Evolutionary conservation across 2,797 vertebrate genomes (phyloP).

Genomic region (Helarctos malayanus): DNA sequence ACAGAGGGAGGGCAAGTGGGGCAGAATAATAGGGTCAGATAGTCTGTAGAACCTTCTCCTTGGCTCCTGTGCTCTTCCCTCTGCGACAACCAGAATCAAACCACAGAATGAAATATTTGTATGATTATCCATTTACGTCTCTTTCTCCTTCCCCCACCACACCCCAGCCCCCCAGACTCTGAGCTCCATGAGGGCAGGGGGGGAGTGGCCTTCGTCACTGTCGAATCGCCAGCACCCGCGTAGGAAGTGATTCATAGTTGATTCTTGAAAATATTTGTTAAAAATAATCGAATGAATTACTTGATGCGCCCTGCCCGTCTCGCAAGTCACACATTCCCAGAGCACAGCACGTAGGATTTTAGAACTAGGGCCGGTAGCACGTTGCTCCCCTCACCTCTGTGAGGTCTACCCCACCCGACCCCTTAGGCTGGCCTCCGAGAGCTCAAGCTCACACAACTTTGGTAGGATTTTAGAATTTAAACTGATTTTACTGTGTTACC

Average conservation of each 20-base stretch:
- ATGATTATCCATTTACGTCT: not conserved
- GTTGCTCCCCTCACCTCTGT: not conserved
- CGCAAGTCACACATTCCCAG: not conserved
- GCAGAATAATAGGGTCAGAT: not conserved
- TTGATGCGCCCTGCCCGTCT: not conserved
- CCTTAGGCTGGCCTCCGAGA: not conserved
- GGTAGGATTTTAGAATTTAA: not conserved
- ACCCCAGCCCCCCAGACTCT: not conserved
- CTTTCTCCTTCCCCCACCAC: not conserved
- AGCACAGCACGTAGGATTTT: not conserved
- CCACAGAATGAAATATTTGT: not conserved
- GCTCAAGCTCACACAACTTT: not conserved
- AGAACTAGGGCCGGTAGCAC: not conserved
- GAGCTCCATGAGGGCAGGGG: not conserved
- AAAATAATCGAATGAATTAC: not conserved
- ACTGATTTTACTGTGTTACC: not conserved
- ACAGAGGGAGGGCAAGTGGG: not conserved
- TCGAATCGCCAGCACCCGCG: not conserved
- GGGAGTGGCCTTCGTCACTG: not conserved
- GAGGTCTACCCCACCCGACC: not conserved
- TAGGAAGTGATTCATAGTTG: too few relatives aligned
- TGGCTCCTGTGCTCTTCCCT: not conserved
- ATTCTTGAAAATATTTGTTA: not conserved
- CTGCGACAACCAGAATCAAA: not conserved
- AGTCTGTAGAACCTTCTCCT: not conserved